Percentiles rank a stretch among this genome's conserved stretches.
Evolutionary conservation across 2,888 invertebrate genomes (phyloP).

Genomic region (Cotesia congregata): DNA sequence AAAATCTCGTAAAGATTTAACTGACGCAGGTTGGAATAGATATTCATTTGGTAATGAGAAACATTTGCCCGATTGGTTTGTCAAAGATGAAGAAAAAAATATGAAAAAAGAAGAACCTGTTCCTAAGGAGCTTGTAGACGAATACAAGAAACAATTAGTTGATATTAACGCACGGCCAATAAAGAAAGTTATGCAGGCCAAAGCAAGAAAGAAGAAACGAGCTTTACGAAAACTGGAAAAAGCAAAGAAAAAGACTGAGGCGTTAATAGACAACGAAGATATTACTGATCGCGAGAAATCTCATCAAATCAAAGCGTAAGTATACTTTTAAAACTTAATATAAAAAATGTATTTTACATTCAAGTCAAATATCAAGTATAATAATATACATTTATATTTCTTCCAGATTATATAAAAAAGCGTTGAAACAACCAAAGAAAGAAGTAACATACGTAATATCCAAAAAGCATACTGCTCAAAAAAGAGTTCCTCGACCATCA

Average conservation of each 20-base stretch:
- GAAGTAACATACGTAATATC: conserved; percentile 95
- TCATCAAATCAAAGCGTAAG: conserved; percentile 89
- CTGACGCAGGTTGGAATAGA: conserved; percentile 93
- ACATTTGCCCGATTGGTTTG: conserved; percentile 96
- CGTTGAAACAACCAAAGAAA: conserved; percentile 86
- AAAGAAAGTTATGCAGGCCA: conserved; percentile 98
- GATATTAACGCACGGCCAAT: conserved; percentile 96
- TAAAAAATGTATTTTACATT: neutral
- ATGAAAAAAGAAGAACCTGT: conserved; percentile 88
- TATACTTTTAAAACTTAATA: conserved; percentile 48
- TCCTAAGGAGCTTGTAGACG: conserved; percentile 86
- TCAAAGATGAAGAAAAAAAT: conserved; percentile 92
- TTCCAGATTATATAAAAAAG: conserved; percentile 90
- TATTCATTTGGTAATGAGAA: conserved; percentile 90
- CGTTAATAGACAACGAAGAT: conserved; percentile 91
- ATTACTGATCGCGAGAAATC: conserved; percentile 94
- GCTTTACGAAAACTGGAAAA: conserved; percentile 88
- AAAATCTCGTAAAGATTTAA: conserved; percentile 90
- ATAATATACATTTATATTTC: conserved; percentile 34
- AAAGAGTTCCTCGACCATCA: conserved; percentile 82
- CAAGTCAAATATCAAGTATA: neutral
- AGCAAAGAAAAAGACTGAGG: conserved; percentile 95
- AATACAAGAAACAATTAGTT: conserved; percentile 85
- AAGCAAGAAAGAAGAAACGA: conserved; percentile 96
- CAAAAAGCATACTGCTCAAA: conserved; percentile 86